A percentile compares a stretch with the other conserved stretches of the same genome.
Conservation (phyloP, 2,888 invertebrate genomes). For the Agriopis aurantiaria region DNA sequence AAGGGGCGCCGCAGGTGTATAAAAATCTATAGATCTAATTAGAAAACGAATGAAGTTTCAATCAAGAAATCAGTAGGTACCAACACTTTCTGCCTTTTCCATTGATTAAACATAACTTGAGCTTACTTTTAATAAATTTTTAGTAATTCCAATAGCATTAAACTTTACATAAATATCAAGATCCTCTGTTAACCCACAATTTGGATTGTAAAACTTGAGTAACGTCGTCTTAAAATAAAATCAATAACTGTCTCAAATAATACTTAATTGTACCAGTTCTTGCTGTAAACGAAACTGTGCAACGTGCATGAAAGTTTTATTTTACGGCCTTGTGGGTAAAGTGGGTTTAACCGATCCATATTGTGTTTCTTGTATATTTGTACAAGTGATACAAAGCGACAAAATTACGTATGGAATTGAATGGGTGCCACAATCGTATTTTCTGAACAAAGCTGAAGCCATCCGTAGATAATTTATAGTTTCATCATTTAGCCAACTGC, state of each 20-base stretch:
- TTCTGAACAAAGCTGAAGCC: background rate
- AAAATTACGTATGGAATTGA: background rate
- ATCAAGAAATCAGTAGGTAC: background rate
- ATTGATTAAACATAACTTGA: too few relatives aligned
- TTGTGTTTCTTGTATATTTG: conserved; percentile 20
- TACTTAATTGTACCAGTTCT: conserved; percentile 13
- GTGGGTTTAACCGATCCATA: conserved; percentile 48
- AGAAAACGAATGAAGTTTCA: background rate
- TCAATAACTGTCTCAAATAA: conserved; percentile 10
- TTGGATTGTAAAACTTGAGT: conserved; percentile 9
- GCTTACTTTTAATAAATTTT: too few relatives aligned
- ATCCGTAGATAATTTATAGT: background rate
- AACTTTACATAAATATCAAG: conserved; percentile 1
- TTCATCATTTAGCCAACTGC: background rate
- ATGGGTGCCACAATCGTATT: background rate
- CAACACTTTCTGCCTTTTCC: too few relatives aligned
- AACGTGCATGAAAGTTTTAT: conserved; percentile 48
- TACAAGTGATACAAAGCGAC: conserved; percentile 32
- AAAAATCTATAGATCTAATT: too few relatives aligned
- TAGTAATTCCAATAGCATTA: too few relatives aligned
- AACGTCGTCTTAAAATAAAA: conserved; percentile 12
- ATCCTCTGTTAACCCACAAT: conserved; percentile 5
- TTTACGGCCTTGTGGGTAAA: conserved; percentile 57
- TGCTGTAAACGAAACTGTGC: conserved; percentile 26
- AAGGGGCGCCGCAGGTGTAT: too few relatives aligned